These are phyloP conservation scores for Mantis religiosa DNA, from an alignment of 2,888 invertebrate genomes.

Conservation along the genomic window DNA sequence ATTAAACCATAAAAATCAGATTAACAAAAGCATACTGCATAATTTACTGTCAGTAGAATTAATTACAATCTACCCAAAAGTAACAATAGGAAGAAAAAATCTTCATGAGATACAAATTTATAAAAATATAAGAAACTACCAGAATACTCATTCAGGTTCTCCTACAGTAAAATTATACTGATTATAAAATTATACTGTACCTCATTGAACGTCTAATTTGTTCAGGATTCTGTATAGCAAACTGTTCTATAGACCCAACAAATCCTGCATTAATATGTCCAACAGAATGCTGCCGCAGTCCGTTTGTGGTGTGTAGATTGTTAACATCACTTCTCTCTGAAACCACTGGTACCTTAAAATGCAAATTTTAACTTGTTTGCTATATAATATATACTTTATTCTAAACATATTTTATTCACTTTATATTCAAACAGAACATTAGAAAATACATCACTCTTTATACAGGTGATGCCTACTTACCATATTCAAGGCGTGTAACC, in stretches of 20 bases:
- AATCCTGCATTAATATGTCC: neutral
- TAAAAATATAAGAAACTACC: no score
- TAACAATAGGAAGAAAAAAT: no score
- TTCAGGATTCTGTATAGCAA: neutral
- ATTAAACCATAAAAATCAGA: no score
- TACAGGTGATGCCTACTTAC: slow-evolving; percentile 33
- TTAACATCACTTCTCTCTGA: neutral
- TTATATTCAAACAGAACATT: no score
- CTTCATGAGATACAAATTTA: no score
- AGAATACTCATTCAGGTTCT: no score
- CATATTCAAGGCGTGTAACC: slow-evolving; percentile 48
- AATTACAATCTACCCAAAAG: no score
- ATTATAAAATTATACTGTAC: neutral
- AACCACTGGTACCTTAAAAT: neutral
- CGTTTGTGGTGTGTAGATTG: neutral
- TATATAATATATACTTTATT: no score
- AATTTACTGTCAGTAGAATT: no score
- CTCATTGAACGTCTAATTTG: neutral
- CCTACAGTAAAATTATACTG: no score
- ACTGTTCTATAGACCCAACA: neutral
- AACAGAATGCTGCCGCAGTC: neutral
- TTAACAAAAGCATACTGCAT: no score
- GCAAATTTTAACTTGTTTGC: neutral
- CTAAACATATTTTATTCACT: no score
- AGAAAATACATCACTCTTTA: neutral